Percentiles rank a stretch among this genome's conserved stretches.
phyloP scores from a whole-genome alignment of 2,888 invertebrate genomes.

The Brachypalpus laphriformis region DNA sequence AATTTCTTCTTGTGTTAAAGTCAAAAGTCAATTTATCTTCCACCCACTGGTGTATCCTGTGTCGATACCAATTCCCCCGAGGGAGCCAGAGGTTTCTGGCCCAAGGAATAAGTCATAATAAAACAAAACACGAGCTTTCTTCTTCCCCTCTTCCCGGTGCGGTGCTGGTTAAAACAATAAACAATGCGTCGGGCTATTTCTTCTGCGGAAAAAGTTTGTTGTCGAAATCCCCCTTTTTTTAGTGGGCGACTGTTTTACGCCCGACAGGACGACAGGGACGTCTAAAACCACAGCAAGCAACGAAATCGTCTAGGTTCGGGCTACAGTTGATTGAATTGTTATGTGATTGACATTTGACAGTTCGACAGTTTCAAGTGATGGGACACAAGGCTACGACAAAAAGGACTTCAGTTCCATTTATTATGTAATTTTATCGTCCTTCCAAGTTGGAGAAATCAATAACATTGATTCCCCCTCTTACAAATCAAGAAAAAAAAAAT shows the following conservation, averaged over 20 bases:
- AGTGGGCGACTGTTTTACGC: constrained; percentile 5
- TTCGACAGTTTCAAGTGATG: constrained; percentile 64
- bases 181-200: constrained; percentile 7
- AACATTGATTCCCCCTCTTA: constrained; percentile 26
- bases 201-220: not conserved
- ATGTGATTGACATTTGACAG: constrained; percentile 70
- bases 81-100: constrained; percentile 5
- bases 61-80: constrained; percentile 14
- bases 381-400: constrained; percentile 22
- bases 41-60: constrained; percentile 9
- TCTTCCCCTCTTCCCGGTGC: not conserved
- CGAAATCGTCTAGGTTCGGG: not conserved
- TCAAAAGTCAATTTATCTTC: constrained; percentile 62
- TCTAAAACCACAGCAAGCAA: not conserved
- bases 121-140: constrained; percentile 16
- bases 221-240: not conserved
- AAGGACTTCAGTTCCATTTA: constrained; percentile 20
- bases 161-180: not conserved
- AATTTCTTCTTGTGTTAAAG: constrained; percentile 38
- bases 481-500: not conserved
- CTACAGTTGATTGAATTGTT: constrained; percentile 61
- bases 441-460: constrained; percentile 38
- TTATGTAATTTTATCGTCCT: constrained; percentile 63
- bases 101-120: constrained; percentile 28
- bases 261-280: not conserved